Evolutionary conservation across 2,113 vertebrate genomes (phyloP).

Genomic region (Serinus canaria): DNA sequence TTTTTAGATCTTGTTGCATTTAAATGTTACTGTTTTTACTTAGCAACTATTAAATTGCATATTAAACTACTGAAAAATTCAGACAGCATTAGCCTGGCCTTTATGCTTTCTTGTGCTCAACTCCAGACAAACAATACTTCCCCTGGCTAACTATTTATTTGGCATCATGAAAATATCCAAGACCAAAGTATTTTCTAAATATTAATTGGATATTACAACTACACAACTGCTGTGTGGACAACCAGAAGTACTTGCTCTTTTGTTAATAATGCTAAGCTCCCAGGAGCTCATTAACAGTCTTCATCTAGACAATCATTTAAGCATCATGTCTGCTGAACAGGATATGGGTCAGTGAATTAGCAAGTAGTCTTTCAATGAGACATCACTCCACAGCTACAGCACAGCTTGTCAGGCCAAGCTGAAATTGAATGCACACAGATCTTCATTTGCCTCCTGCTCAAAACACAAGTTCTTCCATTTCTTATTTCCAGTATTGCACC

Average conservation of each 20-base stretch:
- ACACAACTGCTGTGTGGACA: not conserved
- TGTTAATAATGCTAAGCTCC: not conserved
- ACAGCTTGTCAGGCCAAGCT: not conserved
- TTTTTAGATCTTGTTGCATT: not conserved
- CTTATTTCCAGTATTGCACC: not conserved
- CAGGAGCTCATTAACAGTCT: conserved; percentile 5
- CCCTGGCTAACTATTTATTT: not conserved
- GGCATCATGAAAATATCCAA: not conserved
- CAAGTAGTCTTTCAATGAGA: not conserved
- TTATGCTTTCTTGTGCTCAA: not conserved
- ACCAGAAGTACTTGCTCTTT: not conserved
- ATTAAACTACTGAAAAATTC: not conserved
- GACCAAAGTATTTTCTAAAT: not conserved
- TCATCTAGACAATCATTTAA: conserved; percentile 12
- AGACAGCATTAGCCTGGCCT: not conserved
- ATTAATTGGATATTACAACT: conserved; percentile 3
- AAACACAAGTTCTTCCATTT: not conserved
- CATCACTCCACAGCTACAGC: not conserved
- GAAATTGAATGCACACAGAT: not conserved
- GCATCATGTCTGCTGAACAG: not conserved
- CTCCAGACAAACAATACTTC: not conserved
- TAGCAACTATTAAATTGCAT: not conserved
- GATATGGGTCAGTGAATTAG: conserved; percentile 2
- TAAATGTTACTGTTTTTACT: not conserved
- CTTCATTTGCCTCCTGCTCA: not conserved